Evolutionary conservation across 2,797 vertebrate genomes (phyloP).

Genomic region (Psittacula echo): DNA sequence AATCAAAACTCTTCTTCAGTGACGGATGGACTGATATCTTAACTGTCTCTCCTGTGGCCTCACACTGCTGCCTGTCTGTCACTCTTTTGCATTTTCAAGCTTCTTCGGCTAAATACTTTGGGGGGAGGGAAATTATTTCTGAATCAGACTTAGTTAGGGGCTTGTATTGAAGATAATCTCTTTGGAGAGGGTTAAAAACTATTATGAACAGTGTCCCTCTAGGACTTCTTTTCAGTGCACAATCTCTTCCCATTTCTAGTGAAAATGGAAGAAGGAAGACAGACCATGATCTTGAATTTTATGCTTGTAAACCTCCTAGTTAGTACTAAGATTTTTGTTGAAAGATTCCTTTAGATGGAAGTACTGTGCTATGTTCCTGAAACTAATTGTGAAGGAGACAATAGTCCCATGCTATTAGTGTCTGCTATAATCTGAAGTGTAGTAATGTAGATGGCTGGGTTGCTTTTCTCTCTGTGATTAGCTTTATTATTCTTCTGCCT

Average conservation of each 20-base stretch:
- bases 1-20: constrained; percentile 86
- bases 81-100: constrained; percentile 82
- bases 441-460: constrained; percentile 50
- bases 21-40: constrained; percentile 75
- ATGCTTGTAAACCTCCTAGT: constrained; percentile 66
- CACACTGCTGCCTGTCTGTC: constrained; percentile 85
- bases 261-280: constrained; percentile 65
- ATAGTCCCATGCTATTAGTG: constrained; percentile 22
- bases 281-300: constrained; percentile 45
- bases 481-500: constrained; percentile 75
- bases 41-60: constrained; percentile 82
- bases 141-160: constrained; percentile 70
- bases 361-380: constrained; percentile 35
- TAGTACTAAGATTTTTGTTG: constrained; percentile 54
- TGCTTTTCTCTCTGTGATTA: constrained; percentile 44
- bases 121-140: constrained; percentile 75
- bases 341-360: constrained; percentile 53
- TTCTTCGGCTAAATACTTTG: constrained; percentile 82
- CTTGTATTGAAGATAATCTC: constrained; percentile 49
- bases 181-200: constrained; percentile 49
- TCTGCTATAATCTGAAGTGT: constrained; percentile 56
- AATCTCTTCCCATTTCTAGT: constrained; percentile 70
- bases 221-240: constrained; percentile 65
- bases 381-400: constrained; percentile 53
- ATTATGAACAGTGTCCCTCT: constrained; percentile 47